Percentiles rank a stretch among this genome's conserved stretches.
Evolutionary conservation across 1,140 invertebrate species (phyloP).

Genomic region (Drosophila kohkoa): DNA sequence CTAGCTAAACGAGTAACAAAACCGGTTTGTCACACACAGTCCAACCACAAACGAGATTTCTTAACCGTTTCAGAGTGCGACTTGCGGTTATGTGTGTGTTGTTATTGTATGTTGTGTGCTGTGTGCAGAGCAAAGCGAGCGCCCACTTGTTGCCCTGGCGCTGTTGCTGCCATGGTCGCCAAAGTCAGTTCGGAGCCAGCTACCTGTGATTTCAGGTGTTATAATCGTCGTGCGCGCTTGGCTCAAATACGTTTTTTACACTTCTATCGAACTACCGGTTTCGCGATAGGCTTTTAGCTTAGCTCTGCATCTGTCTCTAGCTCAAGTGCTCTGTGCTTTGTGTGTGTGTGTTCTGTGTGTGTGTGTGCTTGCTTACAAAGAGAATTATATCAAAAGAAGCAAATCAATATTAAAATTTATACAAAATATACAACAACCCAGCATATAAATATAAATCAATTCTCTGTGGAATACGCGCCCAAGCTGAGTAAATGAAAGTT

Average conservation of each 20-base stretch:
- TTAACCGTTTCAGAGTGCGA: conserved; percentile 50
- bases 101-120: background rate
- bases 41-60: conserved; percentile 48
- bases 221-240: conserved; percentile 50
- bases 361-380: conserved; percentile 14
- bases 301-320: background rate
- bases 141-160: conserved; percentile 50
- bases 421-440: background rate
- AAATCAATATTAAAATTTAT: conserved; percentile 21
- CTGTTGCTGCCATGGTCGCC: conserved; percentile 52
- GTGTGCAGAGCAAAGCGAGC: conserved; percentile 14
- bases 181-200: conserved; percentile 53
- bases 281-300: conserved; percentile 27
- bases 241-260: conserved; percentile 39
- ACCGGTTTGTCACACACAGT: conserved; percentile 44
- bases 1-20: conserved; percentile 37
- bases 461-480: background rate
- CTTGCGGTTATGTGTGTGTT: too few relatives aligned
- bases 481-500: conserved; percentile 8
- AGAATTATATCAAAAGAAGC: conserved; percentile 4
- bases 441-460: conserved; percentile 1
- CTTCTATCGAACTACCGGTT: conserved; percentile 38
- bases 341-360: background rate
- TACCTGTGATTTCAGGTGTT: conserved; percentile 56
- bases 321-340: background rate